These are phyloP conservation scores for Rutilus rutilus DNA, from an alignment of 2,113 vertebrate genomes.

Conservation along the genomic window DNA sequence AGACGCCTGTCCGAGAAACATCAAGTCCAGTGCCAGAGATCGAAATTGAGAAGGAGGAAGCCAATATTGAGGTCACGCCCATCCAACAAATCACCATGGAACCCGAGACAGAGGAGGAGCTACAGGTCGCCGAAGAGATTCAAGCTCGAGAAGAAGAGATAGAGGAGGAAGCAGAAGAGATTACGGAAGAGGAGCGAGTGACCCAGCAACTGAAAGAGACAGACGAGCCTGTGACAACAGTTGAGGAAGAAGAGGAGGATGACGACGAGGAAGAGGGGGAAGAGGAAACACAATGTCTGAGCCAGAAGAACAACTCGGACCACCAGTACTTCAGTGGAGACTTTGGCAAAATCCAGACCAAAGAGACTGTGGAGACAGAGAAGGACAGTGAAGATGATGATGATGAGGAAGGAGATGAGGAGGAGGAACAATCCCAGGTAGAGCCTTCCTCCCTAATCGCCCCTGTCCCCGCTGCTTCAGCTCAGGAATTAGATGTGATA, in stretches of 20 bases:
- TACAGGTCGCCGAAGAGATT: slow-evolving; percentile 56
- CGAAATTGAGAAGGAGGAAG: slow-evolving; percentile 53
- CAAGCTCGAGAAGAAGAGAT: slow-evolving; percentile 67
- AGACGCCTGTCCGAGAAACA: slow-evolving; percentile 25
- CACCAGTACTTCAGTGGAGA: slow-evolving; percentile 81
- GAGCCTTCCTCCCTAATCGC: slow-evolving; percentile 53
- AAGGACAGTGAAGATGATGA: slow-evolving; percentile 70
- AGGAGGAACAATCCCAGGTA: slow-evolving; percentile 59
- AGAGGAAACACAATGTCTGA: slow-evolving; percentile 59
- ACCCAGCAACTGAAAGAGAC: slow-evolving; percentile 49
- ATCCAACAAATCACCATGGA: slow-evolving; percentile 59
- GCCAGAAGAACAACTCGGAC: slow-evolving; percentile 75
- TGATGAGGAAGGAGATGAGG: slow-evolving; percentile 75
- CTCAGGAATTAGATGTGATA: slow-evolving; percentile 69
- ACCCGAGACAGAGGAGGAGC: slow-evolving; percentile 61
- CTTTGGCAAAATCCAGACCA: slow-evolving; percentile 69
- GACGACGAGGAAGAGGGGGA: slow-evolving; percentile 64
- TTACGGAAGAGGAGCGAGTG: slow-evolving; percentile 55
- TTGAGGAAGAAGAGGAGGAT: slow-evolving; percentile 51
- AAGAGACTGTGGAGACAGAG: slow-evolving; percentile 70
- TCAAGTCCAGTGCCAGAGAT: slow-evolving; percentile 45
- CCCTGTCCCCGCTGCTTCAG: slow-evolving; percentile 56
- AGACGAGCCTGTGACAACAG: slow-evolving; percentile 30
- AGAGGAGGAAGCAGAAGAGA: slow-evolving; percentile 73
- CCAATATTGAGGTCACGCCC: slow-evolving; percentile 31